Percentiles rank a stretch among this genome's conserved stretches.
These are phyloP conservation scores for Eurytoma adleriae DNA, from an alignment of 2,888 invertebrate species.

Conservation along the genomic window DNA sequence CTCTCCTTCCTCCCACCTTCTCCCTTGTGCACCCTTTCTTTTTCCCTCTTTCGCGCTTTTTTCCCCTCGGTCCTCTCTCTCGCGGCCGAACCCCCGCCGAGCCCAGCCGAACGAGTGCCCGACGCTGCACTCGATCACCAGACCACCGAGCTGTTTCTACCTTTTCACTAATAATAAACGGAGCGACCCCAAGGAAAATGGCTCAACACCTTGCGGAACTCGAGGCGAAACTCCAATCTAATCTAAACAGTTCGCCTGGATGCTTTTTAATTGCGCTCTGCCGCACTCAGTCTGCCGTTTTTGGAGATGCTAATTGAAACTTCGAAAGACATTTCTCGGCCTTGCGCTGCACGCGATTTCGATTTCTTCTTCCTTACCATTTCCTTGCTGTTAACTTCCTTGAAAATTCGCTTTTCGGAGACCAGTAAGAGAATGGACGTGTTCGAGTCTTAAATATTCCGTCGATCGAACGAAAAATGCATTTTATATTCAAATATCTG, in stretches of 20 bases:
- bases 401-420: too few species aligned
- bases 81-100: conserved; percentile 62
- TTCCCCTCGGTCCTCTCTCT: conserved; percentile 27
- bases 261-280: too few species aligned
- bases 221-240: too few species aligned
- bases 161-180: conserved; percentile 53
- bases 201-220: neutral
- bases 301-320: neutral
- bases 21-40: conserved; percentile 55
- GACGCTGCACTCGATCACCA: conserved; percentile 55
- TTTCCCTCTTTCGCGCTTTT: conserved; percentile 60
- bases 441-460: too few species aligned
- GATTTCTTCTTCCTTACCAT: too few species aligned
- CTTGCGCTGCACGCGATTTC: too few species aligned
- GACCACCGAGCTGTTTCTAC: conserved; percentile 53
- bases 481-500: too few species aligned
- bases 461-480: too few species aligned
- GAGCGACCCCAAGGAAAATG: conserved; percentile 2
- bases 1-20: conserved; percentile 32
- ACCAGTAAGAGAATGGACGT: too few species aligned
- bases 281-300: neutral
- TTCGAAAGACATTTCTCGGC: too few species aligned
- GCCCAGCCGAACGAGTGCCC: conserved; percentile 43
- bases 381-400: too few species aligned
- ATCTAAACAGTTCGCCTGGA: conserved; percentile 13